A percentile compares a stretch with the other conserved stretches of the same genome.
These are phyloP conservation scores for Onychomys leucogaster DNA, from an alignment of 2,797 vertebrate genomes.

Conservation along the genomic window DNA sequence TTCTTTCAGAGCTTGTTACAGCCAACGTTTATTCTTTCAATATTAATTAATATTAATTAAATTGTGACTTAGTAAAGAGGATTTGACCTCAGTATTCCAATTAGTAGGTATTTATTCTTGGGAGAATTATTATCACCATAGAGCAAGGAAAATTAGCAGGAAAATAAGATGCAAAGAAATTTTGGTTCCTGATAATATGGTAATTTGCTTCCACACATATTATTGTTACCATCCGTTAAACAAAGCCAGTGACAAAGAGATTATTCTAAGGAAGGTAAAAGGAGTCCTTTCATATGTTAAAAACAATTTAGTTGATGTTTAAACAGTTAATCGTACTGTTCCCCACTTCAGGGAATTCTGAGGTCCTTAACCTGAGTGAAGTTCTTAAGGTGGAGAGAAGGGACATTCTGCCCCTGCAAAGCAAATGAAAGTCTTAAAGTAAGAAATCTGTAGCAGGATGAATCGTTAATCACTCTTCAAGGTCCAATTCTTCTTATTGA, in stretches of 20 bases:
- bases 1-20: slow-evolving; percentile 8
- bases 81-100: slow-evolving; percentile 33
- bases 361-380: slow-evolving; percentile 46
- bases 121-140: slow-evolving; percentile 31
- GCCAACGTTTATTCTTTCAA: slow-evolving; percentile 49
- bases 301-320: slow-evolving; percentile 33
- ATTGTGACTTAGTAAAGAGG: slow-evolving; percentile 51
- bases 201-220: background rate
- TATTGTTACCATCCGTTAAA: background rate
- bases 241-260: background rate
- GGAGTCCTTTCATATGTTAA: slow-evolving; percentile 13
- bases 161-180: slow-evolving; percentile 45
- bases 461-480: slow-evolving; percentile 63
- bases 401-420: background rate
- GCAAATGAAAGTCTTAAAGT: slow-evolving; percentile 7
- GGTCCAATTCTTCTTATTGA: slow-evolving; percentile 68
- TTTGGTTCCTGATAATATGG: slow-evolving; percentile 15
- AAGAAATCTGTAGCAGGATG: slow-evolving; percentile 24
- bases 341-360: slow-evolving; percentile 36
- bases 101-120: slow-evolving; percentile 44
- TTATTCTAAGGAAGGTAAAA: slow-evolving; percentile 1
- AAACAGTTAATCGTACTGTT: slow-evolving; percentile 3
- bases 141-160: slow-evolving; percentile 46
- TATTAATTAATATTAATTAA: slow-evolving; percentile 36
- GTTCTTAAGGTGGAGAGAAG: slow-evolving; percentile 54